phyloP scores from a whole-genome alignment of 2,113 vertebrate species.

The Apteryx owenii region DNA sequence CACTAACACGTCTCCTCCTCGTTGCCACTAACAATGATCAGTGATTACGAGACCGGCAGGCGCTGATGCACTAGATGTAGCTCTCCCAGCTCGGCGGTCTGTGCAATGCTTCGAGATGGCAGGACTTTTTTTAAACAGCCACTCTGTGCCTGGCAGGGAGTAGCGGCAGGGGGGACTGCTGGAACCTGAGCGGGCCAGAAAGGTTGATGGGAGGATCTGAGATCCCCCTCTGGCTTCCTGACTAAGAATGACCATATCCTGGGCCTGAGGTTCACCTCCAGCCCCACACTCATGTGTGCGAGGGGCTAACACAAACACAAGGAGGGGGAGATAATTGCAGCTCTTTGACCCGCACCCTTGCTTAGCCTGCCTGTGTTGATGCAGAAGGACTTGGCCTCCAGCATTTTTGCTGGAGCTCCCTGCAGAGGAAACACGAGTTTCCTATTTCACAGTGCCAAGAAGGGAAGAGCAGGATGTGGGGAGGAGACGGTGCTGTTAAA shows the following conservation, averaged over 20 bases:
- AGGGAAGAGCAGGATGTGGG: not conserved
- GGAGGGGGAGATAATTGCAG: not conserved
- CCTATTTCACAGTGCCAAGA: not conserved
- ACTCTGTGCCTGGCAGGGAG: not conserved
- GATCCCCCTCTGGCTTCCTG: not conserved
- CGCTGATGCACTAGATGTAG: not conserved
- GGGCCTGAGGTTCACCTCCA: fast-evolving
- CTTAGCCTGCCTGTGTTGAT: not conserved
- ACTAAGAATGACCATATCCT: fast-evolving
- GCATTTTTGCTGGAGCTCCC: not conserved
- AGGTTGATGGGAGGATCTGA: not conserved
- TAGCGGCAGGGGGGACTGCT: not conserved
- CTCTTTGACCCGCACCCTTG: not conserved
- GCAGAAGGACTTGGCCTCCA: not conserved
- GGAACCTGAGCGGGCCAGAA: not conserved
- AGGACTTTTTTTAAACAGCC: not conserved
- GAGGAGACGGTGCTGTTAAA: not conserved
- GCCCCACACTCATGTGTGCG: fast-evolving
- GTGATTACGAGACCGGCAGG: fast-evolving
- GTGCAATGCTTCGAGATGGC: not conserved
- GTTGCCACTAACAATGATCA: not conserved
- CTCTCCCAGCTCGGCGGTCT: not conserved
- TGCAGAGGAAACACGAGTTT: not conserved
- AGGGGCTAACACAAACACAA: not conserved
- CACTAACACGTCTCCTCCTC: fast-evolving